Base-by-base conservation (phyloP, 1,140 invertebrate species). In the Branchinecta lindahli region DNA sequence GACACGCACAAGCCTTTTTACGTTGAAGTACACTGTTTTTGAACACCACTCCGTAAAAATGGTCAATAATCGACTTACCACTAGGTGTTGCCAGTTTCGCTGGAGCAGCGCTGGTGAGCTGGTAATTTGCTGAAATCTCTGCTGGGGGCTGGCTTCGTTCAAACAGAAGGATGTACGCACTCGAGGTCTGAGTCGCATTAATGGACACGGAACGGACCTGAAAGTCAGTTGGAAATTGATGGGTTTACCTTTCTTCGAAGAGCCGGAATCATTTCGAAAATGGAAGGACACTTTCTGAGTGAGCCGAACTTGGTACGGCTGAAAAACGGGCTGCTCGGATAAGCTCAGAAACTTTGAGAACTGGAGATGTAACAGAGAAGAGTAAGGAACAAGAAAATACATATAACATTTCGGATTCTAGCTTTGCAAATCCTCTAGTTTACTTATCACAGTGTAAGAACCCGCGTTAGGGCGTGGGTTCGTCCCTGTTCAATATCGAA, bases 121-220 rank as follows among this genome's bases (percentile, higher is more conserved):
- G 33, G 33, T 33, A 33, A 33, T 5, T 33, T 33, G 33, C 33
- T 33, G 33, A 33, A 61, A 61, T 61, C 12, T 61, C 52, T 61
- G 52, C 12, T 12, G 52, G 18, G 18, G 52, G 12, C 52, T 61
- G 52, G 52, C 52, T 61, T 81, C 89, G 82, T 79, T 92, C 89
- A 77, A 92, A 94, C 73, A 94, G 88, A 83, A 94, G 88, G 66
- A 94, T 90, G 76, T 94, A 94, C 1, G 91, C 88, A 78, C 92
- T 90, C 15, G 88, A 89, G 74, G 84, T 86, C 18, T 91, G 81
- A 47, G 91, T 89, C 73, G 84, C 85, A 74, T 84, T 85, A 68
- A 88, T 79, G 66, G 85, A 86, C 70, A 91, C 84, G 69, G 85
- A 84, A 70, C 87, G 83, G 66, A 92, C 89, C 82, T 86, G 74